Evolutionary conservation across 1,140 invertebrate species (phyloP), one percentile per base, ranked within the genome.

Genomic region (Pomacea maculata): DNA sequence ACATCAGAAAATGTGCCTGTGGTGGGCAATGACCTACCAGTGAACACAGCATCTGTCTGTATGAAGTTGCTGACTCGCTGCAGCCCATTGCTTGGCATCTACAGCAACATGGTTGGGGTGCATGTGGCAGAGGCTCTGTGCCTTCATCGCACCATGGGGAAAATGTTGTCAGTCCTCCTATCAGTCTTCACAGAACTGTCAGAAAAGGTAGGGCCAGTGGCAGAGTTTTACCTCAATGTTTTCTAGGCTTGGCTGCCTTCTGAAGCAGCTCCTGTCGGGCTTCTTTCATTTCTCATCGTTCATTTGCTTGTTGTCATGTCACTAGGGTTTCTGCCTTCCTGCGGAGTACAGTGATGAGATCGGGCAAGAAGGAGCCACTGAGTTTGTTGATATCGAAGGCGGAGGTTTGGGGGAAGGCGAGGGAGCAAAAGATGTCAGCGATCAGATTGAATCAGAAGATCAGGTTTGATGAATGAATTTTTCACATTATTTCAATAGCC

Each of bases 371-470:
- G 90, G 91, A 34, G 90, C 90, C 29, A 91, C 88, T 19, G 88
- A 93, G 73, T 92, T 94, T 87, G 90, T 93, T 84, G 92, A 93
- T 75, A 94, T 93, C 80, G 94, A 94, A 84, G 93, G 93, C 54
- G 92, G 91, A 74, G 98, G 97, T 0, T 91, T 99, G 5, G 97
- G 96, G 1, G 97, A 99, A 84, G 97, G 97, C 0, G 95, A 98
- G 79, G 97, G 97, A 15, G 94, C 95, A 81, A 97, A 91, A 87
- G 98, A 99, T 92, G 96, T 99, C 10, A 99, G 97, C 2, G 97
- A 99, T 78, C 90, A 92, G 88, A 96, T 99, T 63, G 97, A 99
- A 90, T 95, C 93, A 75, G 95, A 99, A 93, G 98, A 99, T 93
- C 98, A 93, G 88, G 91, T 93, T 73, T 74, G 79, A 17, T 61